Percentiles rank a stretch among this genome's conserved stretches.
Evolutionary conservation across 2,113 vertebrate species (phyloP).

Genomic region (Crypturellus undulatus): DNA sequence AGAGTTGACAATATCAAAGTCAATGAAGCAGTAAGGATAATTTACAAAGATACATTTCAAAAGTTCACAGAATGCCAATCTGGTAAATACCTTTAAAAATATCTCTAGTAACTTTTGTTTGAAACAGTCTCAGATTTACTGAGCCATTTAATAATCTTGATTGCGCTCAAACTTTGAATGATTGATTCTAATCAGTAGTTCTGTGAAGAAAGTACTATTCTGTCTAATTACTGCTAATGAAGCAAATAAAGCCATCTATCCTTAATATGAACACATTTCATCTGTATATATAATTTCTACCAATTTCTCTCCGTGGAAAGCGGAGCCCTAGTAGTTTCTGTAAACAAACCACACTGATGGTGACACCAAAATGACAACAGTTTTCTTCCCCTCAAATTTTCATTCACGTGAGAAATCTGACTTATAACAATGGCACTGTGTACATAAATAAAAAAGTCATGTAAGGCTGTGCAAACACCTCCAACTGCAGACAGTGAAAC

Average conservation of each 20-base stretch:
- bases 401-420: not conserved
- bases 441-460: not conserved
- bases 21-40: slow-evolving; percentile 15
- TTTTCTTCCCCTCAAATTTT: not conserved
- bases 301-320: not conserved
- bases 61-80: slow-evolving; percentile 36
- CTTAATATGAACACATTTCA: not conserved
- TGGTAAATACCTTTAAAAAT: slow-evolving; percentile 54
- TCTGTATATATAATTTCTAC: not conserved
- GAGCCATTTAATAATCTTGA: slow-evolving; percentile 73
- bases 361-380: rapidly evolving
- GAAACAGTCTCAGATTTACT: slow-evolving; percentile 51
- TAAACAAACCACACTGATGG: not conserved
- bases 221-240: slow-evolving; percentile 55
- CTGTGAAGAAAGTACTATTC: slow-evolving; percentile 54
- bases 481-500: not conserved
- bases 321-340: not conserved
- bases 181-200: slow-evolving; percentile 71
- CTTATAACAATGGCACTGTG: not conserved
- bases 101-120: slow-evolving; percentile 60
- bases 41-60: slow-evolving; percentile 34
- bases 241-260: slow-evolving; percentile 45
- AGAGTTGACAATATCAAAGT: slow-evolving; percentile 41
- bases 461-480: not conserved
- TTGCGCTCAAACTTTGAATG: slow-evolving; percentile 66